Evolutionary conservation across 2,113 vertebrate species (phyloP).

Genomic region (Ailuropoda melanoleuca): DNA sequence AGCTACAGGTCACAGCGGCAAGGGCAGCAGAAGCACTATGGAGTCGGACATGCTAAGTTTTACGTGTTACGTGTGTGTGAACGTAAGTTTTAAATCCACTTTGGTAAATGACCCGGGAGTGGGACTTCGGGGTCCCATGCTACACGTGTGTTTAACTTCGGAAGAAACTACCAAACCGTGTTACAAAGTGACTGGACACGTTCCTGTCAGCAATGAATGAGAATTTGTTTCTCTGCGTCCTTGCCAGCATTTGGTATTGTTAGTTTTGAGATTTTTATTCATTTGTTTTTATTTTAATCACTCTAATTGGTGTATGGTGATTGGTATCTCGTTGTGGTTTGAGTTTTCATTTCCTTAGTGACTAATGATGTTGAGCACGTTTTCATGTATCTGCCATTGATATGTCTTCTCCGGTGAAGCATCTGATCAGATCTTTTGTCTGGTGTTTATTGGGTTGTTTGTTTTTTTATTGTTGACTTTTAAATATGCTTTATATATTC

Average conservation of each 20-base stretch:
- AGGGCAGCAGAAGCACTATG: background rate
- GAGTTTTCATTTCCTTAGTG: background rate
- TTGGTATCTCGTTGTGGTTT: background rate
- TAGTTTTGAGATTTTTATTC: background rate
- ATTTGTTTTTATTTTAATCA: background rate
- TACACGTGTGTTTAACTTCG: fast-evolving
- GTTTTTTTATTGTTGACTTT: background rate
- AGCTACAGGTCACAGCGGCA: background rate
- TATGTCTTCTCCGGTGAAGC: background rate
- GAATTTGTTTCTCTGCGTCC: background rate
- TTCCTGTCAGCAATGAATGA: background rate
- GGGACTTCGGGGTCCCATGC: background rate
- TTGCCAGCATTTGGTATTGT: too few relatives aligned
- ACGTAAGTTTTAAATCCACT: background rate
- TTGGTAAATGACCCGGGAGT: background rate
- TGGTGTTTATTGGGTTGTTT: background rate
- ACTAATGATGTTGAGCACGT: background rate
- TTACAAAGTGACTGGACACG: background rate
- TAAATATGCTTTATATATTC: background rate
- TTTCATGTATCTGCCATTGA: background rate
- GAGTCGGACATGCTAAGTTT: background rate
- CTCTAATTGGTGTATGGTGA: background rate
- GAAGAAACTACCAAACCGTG: background rate
- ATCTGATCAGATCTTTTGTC: background rate
- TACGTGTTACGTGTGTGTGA: background rate